phyloP scores from a whole-genome alignment of 2,888 invertebrate species.

The Amphimallon solstitiale region DNA sequence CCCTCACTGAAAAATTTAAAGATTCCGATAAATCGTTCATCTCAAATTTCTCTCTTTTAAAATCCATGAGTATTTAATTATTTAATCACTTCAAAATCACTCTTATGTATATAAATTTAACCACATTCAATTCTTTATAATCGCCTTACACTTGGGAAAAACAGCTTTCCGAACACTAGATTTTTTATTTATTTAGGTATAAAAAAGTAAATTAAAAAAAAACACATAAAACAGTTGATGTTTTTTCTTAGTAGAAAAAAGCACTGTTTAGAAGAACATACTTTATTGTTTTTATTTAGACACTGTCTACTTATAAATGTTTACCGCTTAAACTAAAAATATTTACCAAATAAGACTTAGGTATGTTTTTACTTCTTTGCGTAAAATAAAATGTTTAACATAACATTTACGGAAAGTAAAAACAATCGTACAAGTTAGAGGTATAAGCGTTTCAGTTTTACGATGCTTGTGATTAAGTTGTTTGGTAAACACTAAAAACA shows the following conservation, averaged over 20 bases:
- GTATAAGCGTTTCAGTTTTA: constrained; percentile 1
- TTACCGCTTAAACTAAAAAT: neutral
- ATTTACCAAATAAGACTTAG: constrained; percentile 12
- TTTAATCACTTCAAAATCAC: neutral
- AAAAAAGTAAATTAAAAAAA: no score
- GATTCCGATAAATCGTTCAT: constrained; percentile 56
- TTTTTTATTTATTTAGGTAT: no score
- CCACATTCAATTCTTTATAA: neutral
- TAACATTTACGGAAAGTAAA: neutral
- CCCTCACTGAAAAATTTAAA: constrained; percentile 52
- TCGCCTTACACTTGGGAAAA: neutral
- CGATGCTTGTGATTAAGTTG: constrained; percentile 9
- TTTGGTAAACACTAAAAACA: constrained; percentile 11
- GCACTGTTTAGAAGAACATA: neutral
- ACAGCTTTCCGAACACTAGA: no score
- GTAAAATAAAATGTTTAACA: constrained; percentile 3
- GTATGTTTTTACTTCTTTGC: constrained; percentile 1
- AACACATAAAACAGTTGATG: no score
- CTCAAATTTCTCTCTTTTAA: constrained; percentile 19
- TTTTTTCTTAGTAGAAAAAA: no score
- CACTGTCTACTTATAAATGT: neutral
- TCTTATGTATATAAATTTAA: neutral
- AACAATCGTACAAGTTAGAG: neutral
- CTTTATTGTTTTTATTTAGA: neutral
- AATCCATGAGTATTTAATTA: constrained; percentile 6